Conservation (phyloP, 2,113 vertebrate species). For the Tragelaphus scriptus region DNA sequence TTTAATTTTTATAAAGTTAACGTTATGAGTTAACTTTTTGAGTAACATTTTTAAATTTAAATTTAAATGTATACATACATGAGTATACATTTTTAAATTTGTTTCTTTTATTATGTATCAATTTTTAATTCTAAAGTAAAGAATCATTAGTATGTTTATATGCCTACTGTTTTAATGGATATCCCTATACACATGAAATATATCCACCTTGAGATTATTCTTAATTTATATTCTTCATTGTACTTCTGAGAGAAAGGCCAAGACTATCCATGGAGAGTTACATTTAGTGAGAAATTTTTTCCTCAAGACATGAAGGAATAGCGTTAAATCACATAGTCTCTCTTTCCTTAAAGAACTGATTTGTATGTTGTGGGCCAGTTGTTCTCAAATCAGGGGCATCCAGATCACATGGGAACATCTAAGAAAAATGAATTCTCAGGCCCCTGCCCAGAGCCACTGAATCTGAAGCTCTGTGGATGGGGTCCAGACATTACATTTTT, state of each 20-base stretch:
- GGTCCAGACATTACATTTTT: neutral
- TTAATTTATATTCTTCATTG: constrained; percentile 11
- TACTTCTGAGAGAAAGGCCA: constrained; percentile 6
- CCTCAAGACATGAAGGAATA: neutral
- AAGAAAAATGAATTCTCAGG: neutral
- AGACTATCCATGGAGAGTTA: neutral
- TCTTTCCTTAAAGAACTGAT: neutral
- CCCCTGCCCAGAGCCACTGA: neutral
- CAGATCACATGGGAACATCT: neutral
- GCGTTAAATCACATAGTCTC: neutral
- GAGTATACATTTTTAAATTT: neutral
- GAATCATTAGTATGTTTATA: neutral
- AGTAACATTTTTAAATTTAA: no score
- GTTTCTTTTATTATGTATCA: neutral
- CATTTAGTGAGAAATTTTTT: neutral
- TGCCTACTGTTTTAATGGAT: neutral
- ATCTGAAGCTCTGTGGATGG: neutral
- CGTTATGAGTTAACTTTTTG: neutral
- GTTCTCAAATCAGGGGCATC: neutral
- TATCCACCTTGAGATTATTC: neutral
- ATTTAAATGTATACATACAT: neutral
- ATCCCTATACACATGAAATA: neutral
- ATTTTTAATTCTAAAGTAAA: constrained; percentile 10
- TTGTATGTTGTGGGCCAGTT: neutral
- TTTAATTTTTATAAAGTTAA: constrained; percentile 29